Evolutionary conservation across 2,888 invertebrate species (phyloP), one percentile per base, ranked within the genome.

Genomic region (Punctoribates punctum): DNA sequence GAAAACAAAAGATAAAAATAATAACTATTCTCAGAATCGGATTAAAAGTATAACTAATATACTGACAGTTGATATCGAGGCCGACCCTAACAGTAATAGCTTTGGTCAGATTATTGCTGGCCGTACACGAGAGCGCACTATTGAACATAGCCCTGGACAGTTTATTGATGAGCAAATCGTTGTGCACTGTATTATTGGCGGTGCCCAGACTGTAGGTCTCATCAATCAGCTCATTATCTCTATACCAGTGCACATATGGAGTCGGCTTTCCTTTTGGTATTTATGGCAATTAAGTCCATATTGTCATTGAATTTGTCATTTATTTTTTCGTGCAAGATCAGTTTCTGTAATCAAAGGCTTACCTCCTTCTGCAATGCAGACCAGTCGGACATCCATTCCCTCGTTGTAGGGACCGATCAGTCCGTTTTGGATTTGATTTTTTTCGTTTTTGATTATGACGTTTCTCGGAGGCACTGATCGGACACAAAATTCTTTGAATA

Each of bases 21-120:
- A 42, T 23, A 74, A 38, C 29, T 25, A 17, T 23, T 34, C 29
- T n/a, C n/a, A 25, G 25, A 46, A 67, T 60, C 13, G 42, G 8
- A 13, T 42, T 42, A 42, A 42, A 42, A 42, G 42, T 42, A 42
- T 42, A 42, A 42, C n/a, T 73, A 9, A 6, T 13, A 9, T 34
- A 75, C 75, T 73, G 23, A 75, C 75, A 25, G 42, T 75, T 75
- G 38, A 75, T 72, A 62, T 75, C 75, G 20, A 75, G 20, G 29
- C 38, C 17, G 11, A 75, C 51, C 20, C 72, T 17, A n/a, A 72
- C 70, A 27, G 17, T 54, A 51, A 75, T 72, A 17, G 75, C 46
- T 38, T 48, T 75, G 65, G 34, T 65, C 6, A 65, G 29, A 42
- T 38, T 62, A 60, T 72, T 73, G 72, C 72, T 72, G 20, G 48